Conservation (phyloP, 2,797 vertebrate genomes). For the Sebastes wilsoni region DNA sequence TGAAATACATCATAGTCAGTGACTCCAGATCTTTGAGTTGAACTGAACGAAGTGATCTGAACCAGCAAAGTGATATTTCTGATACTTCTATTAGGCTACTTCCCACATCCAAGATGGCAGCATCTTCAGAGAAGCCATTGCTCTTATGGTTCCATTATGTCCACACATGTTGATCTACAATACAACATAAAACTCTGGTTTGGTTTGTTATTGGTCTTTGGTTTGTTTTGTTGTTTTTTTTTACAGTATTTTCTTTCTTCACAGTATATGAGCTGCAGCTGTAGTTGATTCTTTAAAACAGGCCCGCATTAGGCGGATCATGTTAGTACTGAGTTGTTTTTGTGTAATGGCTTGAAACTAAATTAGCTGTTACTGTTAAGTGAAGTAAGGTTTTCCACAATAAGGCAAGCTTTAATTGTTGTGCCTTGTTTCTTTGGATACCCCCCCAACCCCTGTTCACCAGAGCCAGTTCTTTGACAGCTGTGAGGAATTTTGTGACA, state of each 20-base stretch:
- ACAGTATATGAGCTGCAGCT: neutral
- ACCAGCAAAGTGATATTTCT: neutral
- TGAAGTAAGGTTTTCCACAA: conserved; percentile 9
- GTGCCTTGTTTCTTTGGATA: neutral
- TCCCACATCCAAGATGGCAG: neutral
- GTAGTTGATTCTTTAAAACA: neutral
- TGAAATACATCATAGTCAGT: no score
- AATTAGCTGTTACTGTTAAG: neutral
- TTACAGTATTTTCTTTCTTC: neutral
- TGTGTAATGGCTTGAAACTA: neutral
- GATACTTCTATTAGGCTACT: neutral
- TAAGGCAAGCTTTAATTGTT: neutral
- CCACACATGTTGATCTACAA: neutral
- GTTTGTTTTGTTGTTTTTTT: neutral
- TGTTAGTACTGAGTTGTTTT: neutral
- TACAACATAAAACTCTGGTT: neutral
- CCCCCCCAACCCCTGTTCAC: neutral
- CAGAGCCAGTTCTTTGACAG: neutral
- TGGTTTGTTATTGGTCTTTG: neutral
- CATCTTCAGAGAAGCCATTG: no score
- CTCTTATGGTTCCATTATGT: neutral
- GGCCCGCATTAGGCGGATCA: neutral
- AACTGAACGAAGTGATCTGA: fast-evolving
- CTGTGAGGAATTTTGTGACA: conserved; percentile 31
- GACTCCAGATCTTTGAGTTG: fast-evolving